Percentiles rank a stretch among this genome's conserved stretches.
These are phyloP conservation scores for Salvelinus alpinus DNA, from an alignment of 2,113 vertebrate species.

Conservation along the genomic window DNA sequence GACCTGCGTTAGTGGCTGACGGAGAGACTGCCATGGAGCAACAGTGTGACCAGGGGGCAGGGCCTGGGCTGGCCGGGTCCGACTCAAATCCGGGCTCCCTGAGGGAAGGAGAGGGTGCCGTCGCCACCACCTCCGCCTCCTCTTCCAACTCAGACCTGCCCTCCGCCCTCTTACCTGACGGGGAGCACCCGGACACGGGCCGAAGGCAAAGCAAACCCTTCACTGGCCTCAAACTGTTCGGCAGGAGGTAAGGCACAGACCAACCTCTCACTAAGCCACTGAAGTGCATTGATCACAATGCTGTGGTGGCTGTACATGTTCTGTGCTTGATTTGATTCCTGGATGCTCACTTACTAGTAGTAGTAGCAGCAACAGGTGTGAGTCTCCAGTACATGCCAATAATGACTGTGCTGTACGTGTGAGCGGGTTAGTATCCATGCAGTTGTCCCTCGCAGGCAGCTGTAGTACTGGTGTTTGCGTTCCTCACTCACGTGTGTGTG, in stretches of 20 bases:
- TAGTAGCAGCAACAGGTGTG: neutral
- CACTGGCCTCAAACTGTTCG: conserved; percentile 82
- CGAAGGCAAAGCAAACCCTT: conserved; percentile 80
- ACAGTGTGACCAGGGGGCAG: conserved; percentile 28
- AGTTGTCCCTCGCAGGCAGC: too few species aligned
- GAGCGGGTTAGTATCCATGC: too few species aligned
- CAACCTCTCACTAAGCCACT: neutral
- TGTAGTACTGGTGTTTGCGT: too few species aligned
- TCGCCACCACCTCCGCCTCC: conserved; percentile 69
- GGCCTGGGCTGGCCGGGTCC: conserved; percentile 14
- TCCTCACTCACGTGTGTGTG: too few species aligned
- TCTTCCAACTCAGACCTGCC: conserved; percentile 75
- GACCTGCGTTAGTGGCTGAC: too few species aligned
- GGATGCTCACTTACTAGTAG: neutral
- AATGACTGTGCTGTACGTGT: conserved; percentile 1
- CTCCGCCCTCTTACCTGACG: conserved; percentile 52
- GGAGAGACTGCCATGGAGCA: conserved; percentile 57
- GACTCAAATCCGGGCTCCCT: neutral
- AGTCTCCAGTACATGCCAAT: neutral
- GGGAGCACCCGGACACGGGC: conserved; percentile 47
- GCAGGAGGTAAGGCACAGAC: conserved; percentile 77
- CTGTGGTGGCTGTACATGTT: neutral
- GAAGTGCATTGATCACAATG: neutral
- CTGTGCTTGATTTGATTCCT: neutral
- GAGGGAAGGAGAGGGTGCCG: conserved; percentile 33